Base-by-base conservation (phyloP, 2,888 invertebrate genomes). In the Chrysolina haemoptera region DNA sequence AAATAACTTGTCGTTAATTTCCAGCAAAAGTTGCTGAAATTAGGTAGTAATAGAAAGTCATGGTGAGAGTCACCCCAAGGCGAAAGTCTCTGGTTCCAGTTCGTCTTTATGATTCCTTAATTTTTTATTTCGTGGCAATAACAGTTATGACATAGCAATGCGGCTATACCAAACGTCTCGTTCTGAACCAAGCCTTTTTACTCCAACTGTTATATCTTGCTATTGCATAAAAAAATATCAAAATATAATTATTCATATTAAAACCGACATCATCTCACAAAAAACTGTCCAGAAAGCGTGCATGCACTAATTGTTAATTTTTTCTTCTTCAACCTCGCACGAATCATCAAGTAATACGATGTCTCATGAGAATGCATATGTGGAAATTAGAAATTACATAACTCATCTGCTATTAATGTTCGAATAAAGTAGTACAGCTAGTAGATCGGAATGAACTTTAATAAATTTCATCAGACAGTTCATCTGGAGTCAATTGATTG, bases 401-500 rank as follows among this genome's bases (percentile, higher is more conserved):
- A 59, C 35, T 59, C 35, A 59, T 59, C 59, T 27, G 59, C 27
- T n/a, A 35, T 35, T 59, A n/a, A 59, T 22, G 53, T 53, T 11
- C 59, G 8, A 16, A 27, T 59, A 59, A 27, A 59, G n/a, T 35
- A 59, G 35, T 59, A 35, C 35, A 1, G 59, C 35, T 35, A n/a
- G 27, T 35, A 59, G 59, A 27, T 27, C 27, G 35, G 0, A 35
- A 22, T n/a, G 27, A 27, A 59, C 59, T 16, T 35, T 1, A 35
- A 27, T 59, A 9, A 27, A 59, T 59, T 59, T 35, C 12, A 16
- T 16, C 22, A 59, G 59, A 59, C 35, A 59, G 59, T 59, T 59
- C 35, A 59, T 59, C 59, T 59, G 59, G 9, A 59, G 59, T 35
- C 59, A 35, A 59, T n/a, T 59, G 35, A 59, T 59, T 35, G n/a